These are phyloP conservation scores for Amblyornis subalaris DNA, from an alignment of 2,113 vertebrate species.

Conservation along the genomic window DNA sequence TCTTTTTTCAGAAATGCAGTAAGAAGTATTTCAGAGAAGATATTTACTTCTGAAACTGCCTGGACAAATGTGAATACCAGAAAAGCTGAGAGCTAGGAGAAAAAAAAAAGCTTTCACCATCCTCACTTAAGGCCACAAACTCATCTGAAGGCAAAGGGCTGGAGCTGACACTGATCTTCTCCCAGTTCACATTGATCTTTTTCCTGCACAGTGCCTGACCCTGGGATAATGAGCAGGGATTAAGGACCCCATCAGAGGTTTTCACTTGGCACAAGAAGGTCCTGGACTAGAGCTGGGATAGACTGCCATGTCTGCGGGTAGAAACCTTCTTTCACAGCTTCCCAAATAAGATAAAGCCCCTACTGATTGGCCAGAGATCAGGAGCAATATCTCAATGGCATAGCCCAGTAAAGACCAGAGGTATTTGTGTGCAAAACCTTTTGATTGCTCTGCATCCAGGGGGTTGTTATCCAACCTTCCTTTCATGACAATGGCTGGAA, in stretches of 20 bases:
- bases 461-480: not conserved
- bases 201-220: not conserved
- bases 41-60: not conserved
- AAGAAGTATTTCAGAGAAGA: not conserved
- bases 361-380: not conserved
- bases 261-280: not conserved
- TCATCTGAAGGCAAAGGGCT: not conserved
- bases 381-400: not conserved
- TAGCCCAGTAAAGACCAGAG: not conserved
- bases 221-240: not conserved
- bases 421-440: not conserved
- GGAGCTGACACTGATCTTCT: not conserved
- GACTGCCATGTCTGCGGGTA: not conserved
- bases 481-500: not conserved
- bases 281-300: not conserved
- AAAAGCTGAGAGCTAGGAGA: not conserved
- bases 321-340: not conserved
- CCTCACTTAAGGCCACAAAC: not conserved
- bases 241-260: not conserved
- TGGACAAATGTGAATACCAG: not conserved
- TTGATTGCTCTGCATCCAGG: not conserved
- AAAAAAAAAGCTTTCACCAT: not conserved
- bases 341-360: not conserved
- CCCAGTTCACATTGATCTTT: not conserved
- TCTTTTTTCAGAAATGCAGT: not conserved